Conservation (phyloP, 1,140 invertebrate genomes). For the Pectinophora gossypiella region DNA sequence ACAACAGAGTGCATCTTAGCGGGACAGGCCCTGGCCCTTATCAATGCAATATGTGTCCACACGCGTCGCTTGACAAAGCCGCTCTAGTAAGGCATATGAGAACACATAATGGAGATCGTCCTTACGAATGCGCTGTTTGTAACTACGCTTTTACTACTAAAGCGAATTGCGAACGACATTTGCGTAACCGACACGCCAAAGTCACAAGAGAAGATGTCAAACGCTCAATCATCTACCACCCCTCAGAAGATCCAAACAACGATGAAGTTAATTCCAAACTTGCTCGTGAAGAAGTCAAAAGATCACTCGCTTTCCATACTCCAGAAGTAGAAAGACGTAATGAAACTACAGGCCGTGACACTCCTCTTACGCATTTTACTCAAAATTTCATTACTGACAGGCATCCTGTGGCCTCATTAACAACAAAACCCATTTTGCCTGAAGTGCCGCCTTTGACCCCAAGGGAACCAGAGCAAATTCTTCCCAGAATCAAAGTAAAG, state of each 20-base stretch:
- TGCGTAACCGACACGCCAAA: constrained; percentile 93
- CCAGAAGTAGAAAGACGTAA: constrained; percentile 58
- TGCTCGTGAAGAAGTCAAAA: constrained; percentile 71
- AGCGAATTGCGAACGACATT: constrained; percentile 91
- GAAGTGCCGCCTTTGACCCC: constrained; percentile 41
- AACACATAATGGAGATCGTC: constrained; percentile 95
- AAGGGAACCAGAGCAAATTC: constrained; percentile 45
- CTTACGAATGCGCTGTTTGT: constrained; percentile 95
- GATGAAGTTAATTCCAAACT: constrained; percentile 79
- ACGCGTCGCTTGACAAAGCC: constrained; percentile 92
- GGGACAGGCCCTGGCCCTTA: constrained; percentile 84
- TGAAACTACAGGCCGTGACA: constrained; percentile 53
- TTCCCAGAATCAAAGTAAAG: constrained; percentile 79
- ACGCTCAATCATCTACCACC: constrained; percentile 89
- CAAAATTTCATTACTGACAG: constrained; percentile 55
- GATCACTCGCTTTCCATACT: constrained; percentile 61
- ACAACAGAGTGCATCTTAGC: constrained; percentile 87
- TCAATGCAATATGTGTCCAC: constrained; percentile 94
- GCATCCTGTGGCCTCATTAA: constrained; percentile 50
- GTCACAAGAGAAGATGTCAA: constrained; percentile 89
- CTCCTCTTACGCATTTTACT: constrained; percentile 71
- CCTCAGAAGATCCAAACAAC: constrained; percentile 87
- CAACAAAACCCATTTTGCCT: constrained; percentile 31
- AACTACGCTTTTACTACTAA: constrained; percentile 98
- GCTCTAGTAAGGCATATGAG: constrained; percentile 93